These are phyloP conservation scores for Butorides virescens DNA, from an alignment of 2,113 vertebrate species.

Conservation along the genomic window DNA sequence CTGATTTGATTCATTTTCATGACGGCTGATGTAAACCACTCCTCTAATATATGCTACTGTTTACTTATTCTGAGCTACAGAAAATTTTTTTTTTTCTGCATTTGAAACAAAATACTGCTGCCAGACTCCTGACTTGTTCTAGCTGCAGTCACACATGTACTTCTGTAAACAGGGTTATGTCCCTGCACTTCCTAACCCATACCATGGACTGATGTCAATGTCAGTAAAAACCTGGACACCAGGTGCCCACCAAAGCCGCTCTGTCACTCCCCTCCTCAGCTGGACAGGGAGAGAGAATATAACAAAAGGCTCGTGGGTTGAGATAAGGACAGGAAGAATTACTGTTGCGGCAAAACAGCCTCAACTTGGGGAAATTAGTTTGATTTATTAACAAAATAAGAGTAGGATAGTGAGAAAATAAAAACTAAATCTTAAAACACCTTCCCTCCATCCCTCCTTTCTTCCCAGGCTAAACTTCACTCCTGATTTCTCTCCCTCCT, in stretches of 20 bases:
- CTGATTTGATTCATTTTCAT: not conserved
- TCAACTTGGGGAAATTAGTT: not conserved
- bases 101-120: not conserved
- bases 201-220: not conserved
- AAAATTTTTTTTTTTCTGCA: not conserved
- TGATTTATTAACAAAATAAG: not conserved
- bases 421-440: not conserved
- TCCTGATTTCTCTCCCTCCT: not conserved
- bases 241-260: not conserved
- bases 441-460: not conserved
- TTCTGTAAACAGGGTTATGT: not conserved
- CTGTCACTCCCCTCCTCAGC: not conserved
- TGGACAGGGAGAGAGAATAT: not conserved
- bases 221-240: not conserved
- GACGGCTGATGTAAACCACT: not conserved
- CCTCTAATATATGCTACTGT: not conserved
- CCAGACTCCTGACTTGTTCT: not conserved
- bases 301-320: accelerated
- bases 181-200: not conserved
- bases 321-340: not conserved
- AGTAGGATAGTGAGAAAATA: not conserved
- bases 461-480: not conserved
- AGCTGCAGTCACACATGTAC: not conserved
- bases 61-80: not conserved
- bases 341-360: not conserved